These are phyloP conservation scores for Cottus gobio DNA, from an alignment of 2,113 vertebrate genomes.

Conservation along the genomic window DNA sequence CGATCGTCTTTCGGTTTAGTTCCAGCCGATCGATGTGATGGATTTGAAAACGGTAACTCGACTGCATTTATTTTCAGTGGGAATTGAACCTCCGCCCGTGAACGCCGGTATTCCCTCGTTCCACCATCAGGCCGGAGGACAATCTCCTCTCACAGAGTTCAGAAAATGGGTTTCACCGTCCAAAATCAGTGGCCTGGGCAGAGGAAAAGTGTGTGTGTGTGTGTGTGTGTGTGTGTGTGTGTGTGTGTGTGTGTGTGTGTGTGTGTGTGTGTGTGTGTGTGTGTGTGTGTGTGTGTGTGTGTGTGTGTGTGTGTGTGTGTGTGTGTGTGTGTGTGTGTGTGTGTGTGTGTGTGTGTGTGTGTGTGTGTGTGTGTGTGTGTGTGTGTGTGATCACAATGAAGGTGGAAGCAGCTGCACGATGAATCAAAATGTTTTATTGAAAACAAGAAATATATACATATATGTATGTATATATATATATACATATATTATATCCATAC, in stretches of 20 bases:
- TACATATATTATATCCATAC: no score
- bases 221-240: no score
- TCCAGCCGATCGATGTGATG: neutral
- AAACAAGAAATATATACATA: no score
- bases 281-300: conserved; percentile 10
- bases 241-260: neutral
- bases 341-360: neutral
- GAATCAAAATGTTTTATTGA: no score
- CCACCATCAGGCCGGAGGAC: conserved; percentile 23
- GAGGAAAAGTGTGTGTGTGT: conserved; percentile 32
- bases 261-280: neutral
- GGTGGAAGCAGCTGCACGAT: no score
- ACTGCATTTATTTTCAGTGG: conserved; percentile 25
- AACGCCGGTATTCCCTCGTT: neutral
- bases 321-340: no score
- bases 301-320: neutral
- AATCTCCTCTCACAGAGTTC: conserved; percentile 22
- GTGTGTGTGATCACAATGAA: no score
- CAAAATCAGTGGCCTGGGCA: conserved; percentile 25
- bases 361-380: conserved; percentile 24
- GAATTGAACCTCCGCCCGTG: conserved; percentile 8
- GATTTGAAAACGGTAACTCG: neutral
- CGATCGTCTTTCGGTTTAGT: no score
- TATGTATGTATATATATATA: no score
- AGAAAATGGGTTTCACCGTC: conserved; percentile 24